These are phyloP conservation scores for Tipula helvola DNA, from an alignment of 2,888 invertebrate genomes.

Conservation along the genomic window DNA sequence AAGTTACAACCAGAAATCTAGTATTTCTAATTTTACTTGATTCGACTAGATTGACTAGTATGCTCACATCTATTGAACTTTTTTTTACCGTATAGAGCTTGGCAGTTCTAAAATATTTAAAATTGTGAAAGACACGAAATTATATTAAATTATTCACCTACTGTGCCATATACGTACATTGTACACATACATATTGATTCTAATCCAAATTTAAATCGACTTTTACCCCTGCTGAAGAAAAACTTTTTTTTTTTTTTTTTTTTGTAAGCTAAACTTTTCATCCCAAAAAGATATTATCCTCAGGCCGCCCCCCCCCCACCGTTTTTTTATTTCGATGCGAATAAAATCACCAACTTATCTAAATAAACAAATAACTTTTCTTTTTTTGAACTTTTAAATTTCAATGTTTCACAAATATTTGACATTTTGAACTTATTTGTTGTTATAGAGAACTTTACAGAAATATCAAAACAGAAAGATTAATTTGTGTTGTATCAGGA, in stretches of 20 bases:
- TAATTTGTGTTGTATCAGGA: neutral
- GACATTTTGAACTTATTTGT: neutral
- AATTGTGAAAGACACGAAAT: too few relatives aligned
- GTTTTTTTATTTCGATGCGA: neutral
- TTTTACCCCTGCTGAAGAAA: neutral
- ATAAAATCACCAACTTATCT: neutral
- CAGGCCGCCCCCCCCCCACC: too few relatives aligned
- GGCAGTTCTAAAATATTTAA: too few relatives aligned
- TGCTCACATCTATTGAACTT: too few relatives aligned
- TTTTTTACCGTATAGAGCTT: too few relatives aligned
- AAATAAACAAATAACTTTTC: neutral
- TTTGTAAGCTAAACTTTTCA: neutral
- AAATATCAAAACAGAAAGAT: neutral
- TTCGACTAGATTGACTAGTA: too few relatives aligned
- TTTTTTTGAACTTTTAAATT: neutral
- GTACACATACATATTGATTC: neutral
- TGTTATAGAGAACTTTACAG: neutral
- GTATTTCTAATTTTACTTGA: too few relatives aligned
- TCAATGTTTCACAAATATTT: neutral
- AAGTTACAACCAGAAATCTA: too few relatives aligned
- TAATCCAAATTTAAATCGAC: neutral
- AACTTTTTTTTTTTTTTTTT: neutral
- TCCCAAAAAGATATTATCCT: neutral
- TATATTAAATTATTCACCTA: neutral
- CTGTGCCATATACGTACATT: neutral